phyloP scores from a whole-genome alignment of 2,113 vertebrate species.

The Chinchilla lanigera region DNA sequence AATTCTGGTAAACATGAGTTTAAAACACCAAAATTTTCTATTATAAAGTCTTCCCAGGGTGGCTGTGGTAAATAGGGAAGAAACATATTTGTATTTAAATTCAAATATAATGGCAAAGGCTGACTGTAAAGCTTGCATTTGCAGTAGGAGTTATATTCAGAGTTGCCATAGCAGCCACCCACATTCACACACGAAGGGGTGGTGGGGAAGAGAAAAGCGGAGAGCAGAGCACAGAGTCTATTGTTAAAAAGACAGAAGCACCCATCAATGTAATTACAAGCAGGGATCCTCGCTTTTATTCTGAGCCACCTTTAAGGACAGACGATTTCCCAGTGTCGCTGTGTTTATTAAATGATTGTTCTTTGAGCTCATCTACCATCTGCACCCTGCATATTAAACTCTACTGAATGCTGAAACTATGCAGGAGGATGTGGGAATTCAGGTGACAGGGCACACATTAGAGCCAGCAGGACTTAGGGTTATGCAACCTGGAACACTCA shows the following conservation, averaged over 20 bases:
- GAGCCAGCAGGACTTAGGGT: neutral
- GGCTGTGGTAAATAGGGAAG: constrained; percentile 61
- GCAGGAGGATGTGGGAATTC: neutral
- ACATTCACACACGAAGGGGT: constrained; percentile 70
- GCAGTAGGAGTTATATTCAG: constrained; percentile 79
- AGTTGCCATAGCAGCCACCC: constrained; percentile 89
- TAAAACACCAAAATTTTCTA: constrained; percentile 62
- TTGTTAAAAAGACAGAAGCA: constrained; percentile 83
- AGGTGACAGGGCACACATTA: neutral
- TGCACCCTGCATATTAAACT: neutral
- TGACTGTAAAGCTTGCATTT: constrained; percentile 72
- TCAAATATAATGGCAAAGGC: constrained; percentile 75
- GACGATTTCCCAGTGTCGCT: neutral
- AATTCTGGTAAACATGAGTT: neutral
- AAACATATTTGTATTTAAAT: constrained; percentile 68
- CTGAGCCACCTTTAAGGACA: constrained; percentile 12
- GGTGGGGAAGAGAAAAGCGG: constrained; percentile 54
- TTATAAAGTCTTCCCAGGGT: constrained; percentile 60
- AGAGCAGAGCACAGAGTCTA: constrained; percentile 74
- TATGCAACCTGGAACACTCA: neutral
- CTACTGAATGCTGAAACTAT: neutral
- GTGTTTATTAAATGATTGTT: neutral
- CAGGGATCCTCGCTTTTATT: constrained; percentile 21
- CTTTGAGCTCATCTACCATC: neutral
- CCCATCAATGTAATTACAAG: constrained; percentile 62